phyloP scores from a whole-genome alignment of 2,113 vertebrate species.

The Anser brachyrhynchus region DNA sequence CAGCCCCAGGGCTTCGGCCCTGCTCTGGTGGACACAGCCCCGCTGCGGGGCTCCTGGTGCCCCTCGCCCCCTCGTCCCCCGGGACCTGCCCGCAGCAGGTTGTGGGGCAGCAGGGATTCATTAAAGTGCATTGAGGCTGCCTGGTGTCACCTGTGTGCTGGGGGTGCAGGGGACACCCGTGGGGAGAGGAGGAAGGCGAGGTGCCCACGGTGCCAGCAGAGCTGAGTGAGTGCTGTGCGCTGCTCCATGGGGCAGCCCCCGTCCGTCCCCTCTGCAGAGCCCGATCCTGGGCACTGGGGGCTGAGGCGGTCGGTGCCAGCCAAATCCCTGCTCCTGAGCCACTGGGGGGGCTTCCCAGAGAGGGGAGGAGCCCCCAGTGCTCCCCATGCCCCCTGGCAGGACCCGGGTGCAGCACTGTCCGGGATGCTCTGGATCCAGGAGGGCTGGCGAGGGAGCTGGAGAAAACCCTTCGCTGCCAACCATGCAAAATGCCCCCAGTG shows the following conservation, averaged over 20 bases:
- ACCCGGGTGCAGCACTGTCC: too few relatives aligned
- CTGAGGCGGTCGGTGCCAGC: not conserved
- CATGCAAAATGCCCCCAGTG: not conserved
- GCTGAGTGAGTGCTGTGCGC: not conserved
- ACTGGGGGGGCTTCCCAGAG: too few relatives aligned
- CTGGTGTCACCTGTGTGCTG: not conserved
- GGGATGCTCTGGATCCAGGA: not conserved
- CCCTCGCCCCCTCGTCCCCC: accelerated
- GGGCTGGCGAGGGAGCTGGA: too few relatives aligned
- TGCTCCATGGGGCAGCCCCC: not conserved
- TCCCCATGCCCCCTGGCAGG: accelerated
- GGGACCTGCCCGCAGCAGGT: not conserved
- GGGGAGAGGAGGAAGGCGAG: not conserved
- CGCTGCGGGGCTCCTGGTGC: not conserved
- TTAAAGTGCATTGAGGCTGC: not conserved
- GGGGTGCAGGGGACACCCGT: not conserved
- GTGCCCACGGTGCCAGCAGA: accelerated
- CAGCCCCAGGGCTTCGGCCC: too few relatives aligned
- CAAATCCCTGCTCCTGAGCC: not conserved
- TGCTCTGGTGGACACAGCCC: too few relatives aligned
- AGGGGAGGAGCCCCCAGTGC: too few relatives aligned
- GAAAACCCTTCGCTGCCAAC: not conserved
- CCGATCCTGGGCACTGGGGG: not conserved
- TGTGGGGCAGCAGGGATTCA: not conserved
- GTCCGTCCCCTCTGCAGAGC: not conserved